These are phyloP conservation scores for Esox niger DNA, from an alignment of 2,113 vertebrate species.

Conservation along the genomic window DNA sequence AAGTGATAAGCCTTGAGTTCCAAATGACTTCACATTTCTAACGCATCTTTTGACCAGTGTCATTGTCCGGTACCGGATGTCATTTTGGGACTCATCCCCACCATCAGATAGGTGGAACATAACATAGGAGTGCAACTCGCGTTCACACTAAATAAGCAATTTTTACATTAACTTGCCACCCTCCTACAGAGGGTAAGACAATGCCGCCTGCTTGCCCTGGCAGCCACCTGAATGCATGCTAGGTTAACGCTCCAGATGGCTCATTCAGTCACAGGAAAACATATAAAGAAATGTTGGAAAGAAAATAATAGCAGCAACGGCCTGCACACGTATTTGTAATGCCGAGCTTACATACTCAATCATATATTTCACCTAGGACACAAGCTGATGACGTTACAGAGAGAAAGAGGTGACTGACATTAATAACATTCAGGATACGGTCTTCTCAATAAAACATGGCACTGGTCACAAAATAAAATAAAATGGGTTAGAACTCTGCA, in stretches of 20 bases:
- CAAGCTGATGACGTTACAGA: constrained; percentile 52
- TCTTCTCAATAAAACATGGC: background rate
- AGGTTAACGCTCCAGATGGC: constrained; percentile 36
- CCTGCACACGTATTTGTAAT: background rate
- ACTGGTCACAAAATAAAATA: background rate
- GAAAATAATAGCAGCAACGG: background rate
- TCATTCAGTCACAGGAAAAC: constrained; percentile 4
- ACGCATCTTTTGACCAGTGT: background rate
- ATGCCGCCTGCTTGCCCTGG: constrained; percentile 24
- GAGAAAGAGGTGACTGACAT: constrained; percentile 45
- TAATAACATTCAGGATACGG: background rate
- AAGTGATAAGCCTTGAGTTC: too few species aligned
- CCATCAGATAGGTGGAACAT: background rate
- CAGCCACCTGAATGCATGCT: constrained; percentile 20
- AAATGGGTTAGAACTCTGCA: background rate
- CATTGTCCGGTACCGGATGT: background rate
- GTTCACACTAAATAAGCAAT: constrained; percentile 51
- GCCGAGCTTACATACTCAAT: background rate
- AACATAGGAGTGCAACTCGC: constrained; percentile 25
- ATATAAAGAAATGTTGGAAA: background rate
- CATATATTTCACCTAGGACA: constrained; percentile 35
- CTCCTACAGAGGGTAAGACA: constrained; percentile 51
- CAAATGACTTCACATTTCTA: too few species aligned
- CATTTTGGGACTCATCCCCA: background rate
- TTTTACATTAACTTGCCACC: constrained; percentile 44